Evolutionary conservation across 2,113 vertebrate genomes (phyloP).

Genomic region (Tautogolabrus adspersus): DNA sequence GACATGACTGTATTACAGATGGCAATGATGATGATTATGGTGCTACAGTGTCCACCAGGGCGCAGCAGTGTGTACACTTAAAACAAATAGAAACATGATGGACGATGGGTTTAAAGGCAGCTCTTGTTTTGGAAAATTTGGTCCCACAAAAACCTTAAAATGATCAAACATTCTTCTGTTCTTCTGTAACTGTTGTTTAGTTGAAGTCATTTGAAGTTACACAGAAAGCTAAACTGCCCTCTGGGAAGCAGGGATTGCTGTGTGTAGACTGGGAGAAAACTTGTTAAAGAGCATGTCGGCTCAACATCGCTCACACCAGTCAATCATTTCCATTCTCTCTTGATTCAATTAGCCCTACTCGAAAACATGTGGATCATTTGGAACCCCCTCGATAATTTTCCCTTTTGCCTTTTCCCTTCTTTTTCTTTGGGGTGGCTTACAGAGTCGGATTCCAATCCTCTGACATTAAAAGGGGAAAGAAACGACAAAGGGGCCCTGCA

Average conservation of each 20-base stretch:
- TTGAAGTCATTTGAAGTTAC: conserved; percentile 46
- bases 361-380: conserved; percentile 77
- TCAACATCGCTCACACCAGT: conserved; percentile 64
- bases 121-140: conserved; percentile 31
- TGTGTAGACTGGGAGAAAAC: conserved; percentile 60
- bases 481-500: conserved; percentile 84
- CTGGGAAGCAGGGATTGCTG: conserved; percentile 43
- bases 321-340: conserved; percentile 72
- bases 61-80: conserved; percentile 71
- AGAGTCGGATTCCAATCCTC: conserved; percentile 83
- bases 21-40: conserved; percentile 16
- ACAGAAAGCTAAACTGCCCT: conserved; percentile 43
- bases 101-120: conserved; percentile 13
- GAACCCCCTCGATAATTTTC: conserved; percentile 66
- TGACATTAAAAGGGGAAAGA: conserved; percentile 84
- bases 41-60: conserved; percentile 75
- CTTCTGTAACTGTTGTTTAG: conserved; percentile 45
- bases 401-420: conserved; percentile 52
- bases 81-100: conserved; percentile 23
- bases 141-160: conserved; percentile 15
- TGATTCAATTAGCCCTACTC: conserved; percentile 76
- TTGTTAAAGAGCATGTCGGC: conserved; percentile 57
- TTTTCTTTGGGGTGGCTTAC: conserved; percentile 69
- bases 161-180: conserved; percentile 41
- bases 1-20: conserved; percentile 36